Percentiles rank a stretch among this genome's conserved stretches.
Conservation (phyloP, 2,113 vertebrate species). For the Microtus oregoni region DNA sequence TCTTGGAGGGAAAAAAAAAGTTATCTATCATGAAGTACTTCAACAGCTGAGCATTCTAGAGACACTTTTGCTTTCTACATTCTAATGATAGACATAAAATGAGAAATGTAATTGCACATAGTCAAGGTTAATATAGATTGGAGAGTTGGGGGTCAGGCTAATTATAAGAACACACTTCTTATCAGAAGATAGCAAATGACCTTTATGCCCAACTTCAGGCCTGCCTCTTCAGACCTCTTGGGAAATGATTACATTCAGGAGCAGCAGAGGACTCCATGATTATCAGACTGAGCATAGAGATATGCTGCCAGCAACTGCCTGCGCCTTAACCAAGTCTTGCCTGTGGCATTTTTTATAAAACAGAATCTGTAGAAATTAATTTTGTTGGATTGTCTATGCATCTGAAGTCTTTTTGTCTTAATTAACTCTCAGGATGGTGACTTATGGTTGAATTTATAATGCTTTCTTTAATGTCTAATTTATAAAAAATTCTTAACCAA, state of each 20-base stretch:
- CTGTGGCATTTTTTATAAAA: not conserved
- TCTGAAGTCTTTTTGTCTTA: not conserved
- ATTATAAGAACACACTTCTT: not conserved
- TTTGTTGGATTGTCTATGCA: not conserved
- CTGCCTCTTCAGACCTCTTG: not conserved
- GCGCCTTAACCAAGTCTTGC: not conserved
- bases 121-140: not conserved
- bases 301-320: not conserved
- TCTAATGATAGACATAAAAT: not conserved
- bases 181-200: not conserved
- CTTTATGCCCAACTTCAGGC: not conserved
- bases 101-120: not conserved
- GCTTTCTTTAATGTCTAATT: not conserved
- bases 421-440: not conserved
- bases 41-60: not conserved
- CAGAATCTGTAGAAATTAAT: slow-evolving; percentile 3
- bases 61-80: not conserved
- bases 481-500: not conserved
- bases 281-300: slow-evolving; percentile 34
- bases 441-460: slow-evolving; percentile 1
- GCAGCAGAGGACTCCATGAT: not conserved
- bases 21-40: not conserved
- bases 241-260: not conserved
- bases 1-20: not conserved
- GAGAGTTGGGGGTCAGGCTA: not conserved